Evolutionary conservation across 2,888 invertebrate species (phyloP), one percentile per base, ranked within the genome.

Genomic region (Heliconius cydno): DNA sequence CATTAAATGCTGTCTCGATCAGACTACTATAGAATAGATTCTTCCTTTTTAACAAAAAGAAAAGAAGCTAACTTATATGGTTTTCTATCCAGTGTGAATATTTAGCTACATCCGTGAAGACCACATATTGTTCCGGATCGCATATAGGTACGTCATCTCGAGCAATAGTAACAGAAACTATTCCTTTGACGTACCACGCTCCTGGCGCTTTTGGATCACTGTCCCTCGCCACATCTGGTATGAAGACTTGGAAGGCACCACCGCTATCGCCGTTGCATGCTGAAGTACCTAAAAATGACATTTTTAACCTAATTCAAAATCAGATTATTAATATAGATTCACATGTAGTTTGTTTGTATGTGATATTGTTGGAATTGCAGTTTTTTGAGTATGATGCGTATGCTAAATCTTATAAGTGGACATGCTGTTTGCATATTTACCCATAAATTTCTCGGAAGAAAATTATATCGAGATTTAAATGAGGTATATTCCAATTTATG

Each of bases 201-300:
- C 90, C 91, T 0, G 86, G 73, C 0, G 86, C 85, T 15, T 84
- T 83, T 6, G 82, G 30, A 12, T 85, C 79, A 0, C 28, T 76
- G 12, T 84, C 84, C 0, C 85, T 85, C 0, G 86, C 66, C 6
- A 67, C 79, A 46, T 90, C 89, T 7, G 90, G 90, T 1, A 89
- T 85, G 80, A 90, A 90, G 7, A 96, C 87, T 30, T 90, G 84
- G 82, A 95, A 90, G 0, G 94, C 95, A 66, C 95, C 94, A 1
- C 96, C 96, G 76, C 95, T 95, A 82, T 95, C 95, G 2, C 95
- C 95, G 67, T 95, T 95, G 82, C 95, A 96, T 9, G 93, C 93
- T 78, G 95, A 95, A 6, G 90, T 94, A 12, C 93, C 94, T 88
- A 81, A 19, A 57, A 57, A 12, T 38, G 10, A 4, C 9, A 22